Percentiles rank a stretch among this genome's conserved stretches.
These are phyloP conservation scores for Drosophila anomalata DNA, from an alignment of 2,888 invertebrate genomes.

Conservation along the genomic window DNA sequence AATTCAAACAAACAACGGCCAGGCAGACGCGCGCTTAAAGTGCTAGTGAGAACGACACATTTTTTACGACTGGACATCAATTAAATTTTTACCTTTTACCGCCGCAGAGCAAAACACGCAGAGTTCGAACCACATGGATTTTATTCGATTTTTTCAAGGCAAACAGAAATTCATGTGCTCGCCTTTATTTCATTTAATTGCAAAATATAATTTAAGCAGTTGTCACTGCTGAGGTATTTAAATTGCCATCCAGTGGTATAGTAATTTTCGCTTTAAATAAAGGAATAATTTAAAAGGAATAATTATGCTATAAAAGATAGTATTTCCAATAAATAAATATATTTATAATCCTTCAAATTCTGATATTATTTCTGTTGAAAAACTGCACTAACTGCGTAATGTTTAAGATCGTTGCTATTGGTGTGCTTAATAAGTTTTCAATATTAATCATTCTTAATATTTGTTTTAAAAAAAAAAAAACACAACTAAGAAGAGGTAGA, in stretches of 20 bases:
- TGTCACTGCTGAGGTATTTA: background rate
- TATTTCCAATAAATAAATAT: too few species aligned
- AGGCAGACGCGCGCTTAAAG: slow-evolving; percentile 42
- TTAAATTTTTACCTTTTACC: slow-evolving; percentile 71
- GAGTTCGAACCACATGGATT: background rate
- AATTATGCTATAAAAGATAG: background rate
- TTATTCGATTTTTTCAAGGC: background rate
- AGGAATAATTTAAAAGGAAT: too few species aligned
- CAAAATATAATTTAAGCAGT: slow-evolving; percentile 7
- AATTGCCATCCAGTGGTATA: too few species aligned
- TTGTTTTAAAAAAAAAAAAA: too few species aligned
- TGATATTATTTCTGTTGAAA: too few species aligned
- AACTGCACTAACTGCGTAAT: too few species aligned
- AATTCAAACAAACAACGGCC: slow-evolving; percentile 58
- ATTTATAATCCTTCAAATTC: too few species aligned
- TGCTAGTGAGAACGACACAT: slow-evolving; percentile 47
- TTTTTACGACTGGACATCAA: slow-evolving; percentile 80
- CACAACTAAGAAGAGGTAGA: too few species aligned
- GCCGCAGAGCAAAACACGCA: slow-evolving; percentile 16
- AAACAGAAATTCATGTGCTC: background rate
- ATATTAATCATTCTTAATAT: too few species aligned
- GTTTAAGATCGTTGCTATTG: too few species aligned
- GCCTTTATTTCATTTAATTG: slow-evolving; percentile 17
- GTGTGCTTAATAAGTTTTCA: background rate
- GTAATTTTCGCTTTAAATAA: background rate